Evolutionary conservation across 1,140 invertebrate genomes (phyloP).

Genomic region (Ditylenchus dipsaci): DNA sequence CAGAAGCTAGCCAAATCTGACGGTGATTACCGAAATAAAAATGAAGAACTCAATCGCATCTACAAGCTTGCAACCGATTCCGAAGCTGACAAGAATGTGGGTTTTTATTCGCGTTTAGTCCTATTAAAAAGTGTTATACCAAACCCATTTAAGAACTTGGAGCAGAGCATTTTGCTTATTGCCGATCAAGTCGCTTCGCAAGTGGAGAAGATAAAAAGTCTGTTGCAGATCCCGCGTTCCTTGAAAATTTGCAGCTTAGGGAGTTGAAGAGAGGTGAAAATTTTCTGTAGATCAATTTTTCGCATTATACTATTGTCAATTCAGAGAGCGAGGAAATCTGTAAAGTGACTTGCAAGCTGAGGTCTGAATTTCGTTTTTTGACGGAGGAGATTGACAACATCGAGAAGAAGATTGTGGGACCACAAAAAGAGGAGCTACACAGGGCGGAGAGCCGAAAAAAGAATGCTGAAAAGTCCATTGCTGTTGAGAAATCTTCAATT

Average conservation of each 20-base stretch:
- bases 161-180: neutral
- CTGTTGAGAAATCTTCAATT: constrained; percentile 73
- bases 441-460: constrained; percentile 69
- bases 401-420: constrained; percentile 69
- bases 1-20: constrained; percentile 9
- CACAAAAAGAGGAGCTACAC: constrained; percentile 70
- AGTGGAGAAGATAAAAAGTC: constrained; percentile 15
- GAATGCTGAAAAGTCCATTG: constrained; percentile 69
- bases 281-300: neutral
- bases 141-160: constrained; percentile 3
- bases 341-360: constrained; percentile 65
- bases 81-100: constrained; percentile 3
- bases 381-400: constrained; percentile 74
- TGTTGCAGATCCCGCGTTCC: constrained; percentile 9
- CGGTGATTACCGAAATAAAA: constrained; percentile 5
- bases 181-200: constrained; percentile 8
- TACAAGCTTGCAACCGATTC: neutral
- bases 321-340: constrained; percentile 66
- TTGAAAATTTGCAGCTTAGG: neutral
- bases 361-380: constrained; percentile 65
- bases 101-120: neutral
- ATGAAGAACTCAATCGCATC: constrained; percentile 4
- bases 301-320: neutral
- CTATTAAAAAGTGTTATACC: neutral
- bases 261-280: neutral